These are phyloP conservation scores for Axinella damicornis DNA, from an alignment of 37 sponge, comb jelly and placozoan genomes.

Conservation along the genomic window DNA sequence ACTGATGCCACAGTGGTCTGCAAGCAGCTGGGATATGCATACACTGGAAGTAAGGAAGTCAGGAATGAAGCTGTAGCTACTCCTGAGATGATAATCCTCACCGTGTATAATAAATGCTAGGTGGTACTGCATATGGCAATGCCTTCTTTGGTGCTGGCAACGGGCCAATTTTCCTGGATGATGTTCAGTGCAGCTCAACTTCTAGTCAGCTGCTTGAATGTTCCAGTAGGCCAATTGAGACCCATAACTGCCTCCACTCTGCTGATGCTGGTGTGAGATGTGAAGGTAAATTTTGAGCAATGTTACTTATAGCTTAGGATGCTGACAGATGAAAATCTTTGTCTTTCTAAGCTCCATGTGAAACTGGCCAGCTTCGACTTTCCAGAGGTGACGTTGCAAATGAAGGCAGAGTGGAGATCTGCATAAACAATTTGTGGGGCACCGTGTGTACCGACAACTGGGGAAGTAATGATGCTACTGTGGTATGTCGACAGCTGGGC, in stretches of 20 bases:
- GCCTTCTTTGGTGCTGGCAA: constrained; percentile 2
- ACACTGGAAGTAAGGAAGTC: neutral
- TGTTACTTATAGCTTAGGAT: no score
- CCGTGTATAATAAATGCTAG: neutral
- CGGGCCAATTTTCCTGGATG: neutral
- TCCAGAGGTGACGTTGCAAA: neutral
- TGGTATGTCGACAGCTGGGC: constrained; percentile 7
- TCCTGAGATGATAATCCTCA: no score
- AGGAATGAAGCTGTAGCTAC: no score
- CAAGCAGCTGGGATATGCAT: neutral
- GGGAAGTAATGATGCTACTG: neutral
- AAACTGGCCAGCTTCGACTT: neutral
- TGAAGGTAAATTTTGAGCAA: neutral
- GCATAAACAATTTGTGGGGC: constrained; percentile 2
- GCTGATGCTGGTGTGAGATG: constrained; percentile 2
- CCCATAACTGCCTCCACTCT: neutral
- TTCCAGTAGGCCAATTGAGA: neutral
- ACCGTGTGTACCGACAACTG: neutral
- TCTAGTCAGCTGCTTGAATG: neutral
- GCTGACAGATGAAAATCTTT: neutral
- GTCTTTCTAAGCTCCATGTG: neutral
- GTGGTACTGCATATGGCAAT: neutral
- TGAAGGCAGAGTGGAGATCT: neutral
- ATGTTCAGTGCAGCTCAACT: neutral
- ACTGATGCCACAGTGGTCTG: no score